phyloP scores from a whole-genome alignment of 2,113 vertebrate genomes.

The Balaenoptera acutorostrata region DNA sequence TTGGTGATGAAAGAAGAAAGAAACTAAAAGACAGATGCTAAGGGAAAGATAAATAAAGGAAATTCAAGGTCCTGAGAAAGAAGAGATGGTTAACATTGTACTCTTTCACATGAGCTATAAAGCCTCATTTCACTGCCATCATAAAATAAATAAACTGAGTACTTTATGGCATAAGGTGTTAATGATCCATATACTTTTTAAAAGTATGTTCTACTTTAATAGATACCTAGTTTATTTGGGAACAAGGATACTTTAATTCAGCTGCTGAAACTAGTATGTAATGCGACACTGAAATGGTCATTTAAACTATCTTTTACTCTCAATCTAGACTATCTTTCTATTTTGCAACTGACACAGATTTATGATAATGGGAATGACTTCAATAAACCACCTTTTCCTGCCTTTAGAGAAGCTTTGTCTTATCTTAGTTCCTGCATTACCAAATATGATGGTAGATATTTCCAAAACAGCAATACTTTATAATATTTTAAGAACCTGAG shows the following conservation, averaged over 20 bases:
- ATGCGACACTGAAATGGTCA: background rate
- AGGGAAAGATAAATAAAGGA: background rate
- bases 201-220: background rate
- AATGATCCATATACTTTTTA: background rate
- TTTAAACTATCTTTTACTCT: background rate
- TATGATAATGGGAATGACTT: background rate
- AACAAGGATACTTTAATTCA: slow-evolving; percentile 10
- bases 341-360: background rate
- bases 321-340: background rate
- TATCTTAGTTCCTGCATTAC: background rate
- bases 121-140: background rate
- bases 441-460: background rate
- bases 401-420: background rate
- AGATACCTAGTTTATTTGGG: background rate
- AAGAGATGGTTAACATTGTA: background rate
- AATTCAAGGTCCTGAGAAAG: background rate
- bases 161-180: background rate
- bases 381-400: background rate
- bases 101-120: background rate
- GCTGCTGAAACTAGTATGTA: background rate
- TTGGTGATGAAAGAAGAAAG: background rate
- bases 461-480: background rate
- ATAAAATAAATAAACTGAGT: background rate
- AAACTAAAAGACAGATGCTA: background rate
- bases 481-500: background rate